phyloP scores from a whole-genome alignment of 2,888 invertebrate genomes.

The Drosophila bunnanda region DNA sequence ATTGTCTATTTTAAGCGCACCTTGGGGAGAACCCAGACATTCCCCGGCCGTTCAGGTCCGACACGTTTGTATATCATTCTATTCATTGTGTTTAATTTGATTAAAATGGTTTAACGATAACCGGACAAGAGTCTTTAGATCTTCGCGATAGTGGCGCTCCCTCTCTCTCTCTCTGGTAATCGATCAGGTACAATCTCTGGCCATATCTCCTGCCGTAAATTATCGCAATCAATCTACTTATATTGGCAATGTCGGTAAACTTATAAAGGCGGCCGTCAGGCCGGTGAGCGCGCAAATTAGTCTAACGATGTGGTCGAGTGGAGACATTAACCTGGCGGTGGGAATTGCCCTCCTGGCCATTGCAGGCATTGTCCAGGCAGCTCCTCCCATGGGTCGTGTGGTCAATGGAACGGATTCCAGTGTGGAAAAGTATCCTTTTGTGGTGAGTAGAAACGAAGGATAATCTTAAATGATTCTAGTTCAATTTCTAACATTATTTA shows the following conservation, averaged over 20 bases:
- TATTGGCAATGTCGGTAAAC: constrained; percentile 18
- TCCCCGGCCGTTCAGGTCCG: constrained; percentile 38
- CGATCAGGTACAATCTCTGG: constrained; percentile 3
- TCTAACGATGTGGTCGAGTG: constrained; percentile 30
- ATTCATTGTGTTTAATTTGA: constrained; percentile 53
- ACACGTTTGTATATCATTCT: constrained; percentile 55
- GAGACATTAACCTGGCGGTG: constrained; percentile 10
- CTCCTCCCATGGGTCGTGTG: constrained; percentile 68
- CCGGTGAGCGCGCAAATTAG: background rate
- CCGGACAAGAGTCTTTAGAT: constrained; percentile 8
- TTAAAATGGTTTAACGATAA: constrained; percentile 55
- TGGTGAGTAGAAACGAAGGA: constrained; percentile 55
- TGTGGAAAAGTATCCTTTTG: constrained; percentile 76
- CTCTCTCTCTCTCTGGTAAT: constrained; percentile 20
- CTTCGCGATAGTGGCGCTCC: constrained; percentile 18
- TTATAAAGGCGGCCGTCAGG: constrained; percentile 37
- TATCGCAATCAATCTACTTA: constrained; percentile 24
- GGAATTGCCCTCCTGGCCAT: constrained; percentile 48
- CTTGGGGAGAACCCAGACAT: constrained; percentile 27
- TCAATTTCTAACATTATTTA: background rate
- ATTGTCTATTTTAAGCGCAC: constrained; percentile 46
- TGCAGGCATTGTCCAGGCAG: constrained; percentile 41
- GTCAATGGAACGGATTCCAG: constrained; percentile 81
- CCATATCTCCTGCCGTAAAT: constrained; percentile 59
- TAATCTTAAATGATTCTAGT: background rate